A percentile compares a stretch with the other conserved stretches of the same genome.
These are phyloP conservation scores for Turnix velox DNA, from an alignment of 2,113 vertebrate genomes.

Conservation along the genomic window DNA sequence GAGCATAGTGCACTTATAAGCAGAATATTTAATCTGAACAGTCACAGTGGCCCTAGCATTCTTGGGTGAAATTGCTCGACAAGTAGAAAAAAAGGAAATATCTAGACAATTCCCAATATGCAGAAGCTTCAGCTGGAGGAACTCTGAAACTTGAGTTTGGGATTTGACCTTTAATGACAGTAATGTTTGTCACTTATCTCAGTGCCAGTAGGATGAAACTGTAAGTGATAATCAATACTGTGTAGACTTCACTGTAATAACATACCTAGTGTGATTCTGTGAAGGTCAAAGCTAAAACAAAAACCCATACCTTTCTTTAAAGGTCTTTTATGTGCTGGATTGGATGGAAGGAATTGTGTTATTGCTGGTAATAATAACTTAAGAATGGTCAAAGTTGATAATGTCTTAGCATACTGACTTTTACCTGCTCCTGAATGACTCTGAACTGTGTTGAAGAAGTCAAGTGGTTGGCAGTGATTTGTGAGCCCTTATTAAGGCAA, in stretches of 20 bases:
- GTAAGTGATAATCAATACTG: not conserved
- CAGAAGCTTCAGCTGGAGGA: not conserved
- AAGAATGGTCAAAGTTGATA: slow-evolving; percentile 28
- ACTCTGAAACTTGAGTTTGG: not conserved
- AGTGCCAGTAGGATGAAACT: not conserved
- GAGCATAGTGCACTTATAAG: not conserved
- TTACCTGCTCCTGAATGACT: slow-evolving; percentile 43
- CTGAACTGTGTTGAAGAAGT: slow-evolving; percentile 22
- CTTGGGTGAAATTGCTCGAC: not conserved
- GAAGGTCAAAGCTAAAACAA: slow-evolving; percentile 11
- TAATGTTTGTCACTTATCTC: not conserved
- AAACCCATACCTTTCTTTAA: not conserved
- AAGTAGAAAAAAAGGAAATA: not conserved
- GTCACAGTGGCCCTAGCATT: not conserved
- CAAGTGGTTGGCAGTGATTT: slow-evolving; percentile 27
- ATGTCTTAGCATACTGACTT: slow-evolving; percentile 24
- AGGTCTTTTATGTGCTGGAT: not conserved
- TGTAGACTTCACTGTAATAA: not conserved
- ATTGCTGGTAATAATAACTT: slow-evolving; percentile 13
- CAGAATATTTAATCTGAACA: not conserved
- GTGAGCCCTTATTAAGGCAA: slow-evolving; percentile 42
- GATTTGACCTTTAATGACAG: not conserved
- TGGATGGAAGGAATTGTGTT: slow-evolving; percentile 4
- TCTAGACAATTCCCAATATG: not conserved
- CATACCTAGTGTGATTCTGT: not conserved